phyloP scores from a whole-genome alignment of 2,888 invertebrate genomes.

The Trichogramma evanescens region DNA sequence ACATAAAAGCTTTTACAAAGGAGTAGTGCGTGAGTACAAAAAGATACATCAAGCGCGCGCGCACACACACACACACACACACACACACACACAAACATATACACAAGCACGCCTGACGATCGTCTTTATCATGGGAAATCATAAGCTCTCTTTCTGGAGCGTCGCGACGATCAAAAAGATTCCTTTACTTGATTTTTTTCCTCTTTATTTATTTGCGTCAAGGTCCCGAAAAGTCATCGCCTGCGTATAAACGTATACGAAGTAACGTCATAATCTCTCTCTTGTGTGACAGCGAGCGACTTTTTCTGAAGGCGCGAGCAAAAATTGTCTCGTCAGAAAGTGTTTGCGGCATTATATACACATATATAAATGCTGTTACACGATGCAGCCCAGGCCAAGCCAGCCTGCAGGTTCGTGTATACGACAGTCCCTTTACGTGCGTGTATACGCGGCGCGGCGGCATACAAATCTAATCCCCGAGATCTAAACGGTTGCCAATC shows the following conservation, averaged over 20 bases:
- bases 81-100: too few relatives aligned
- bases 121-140: too few relatives aligned
- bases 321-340: slow-evolving; percentile 40
- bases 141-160: too few relatives aligned
- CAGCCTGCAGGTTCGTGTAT: background rate
- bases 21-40: too few relatives aligned
- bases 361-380: slow-evolving; percentile 32
- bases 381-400: background rate
- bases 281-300: background rate
- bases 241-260: background rate
- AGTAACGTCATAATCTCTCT: slow-evolving; percentile 6
- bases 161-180: too few relatives aligned
- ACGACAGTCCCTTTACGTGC: slow-evolving; percentile 18
- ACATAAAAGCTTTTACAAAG: too few relatives aligned
- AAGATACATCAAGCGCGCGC: too few relatives aligned
- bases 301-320: slow-evolving; percentile 5
- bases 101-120: too few relatives aligned
- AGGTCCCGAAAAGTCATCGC: too few relatives aligned
- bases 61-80: too few relatives aligned
- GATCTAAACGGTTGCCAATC: slow-evolving; percentile 49
- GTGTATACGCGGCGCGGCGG: slow-evolving; percentile 20
- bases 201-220: too few relatives aligned
- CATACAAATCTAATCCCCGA: slow-evolving; percentile 37
- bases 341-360: slow-evolving; percentile 6
- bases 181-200: too few relatives aligned